These are phyloP conservation scores for Apomyelois bistriatella DNA, from an alignment of 2,888 invertebrate species.

Conservation along the genomic window DNA sequence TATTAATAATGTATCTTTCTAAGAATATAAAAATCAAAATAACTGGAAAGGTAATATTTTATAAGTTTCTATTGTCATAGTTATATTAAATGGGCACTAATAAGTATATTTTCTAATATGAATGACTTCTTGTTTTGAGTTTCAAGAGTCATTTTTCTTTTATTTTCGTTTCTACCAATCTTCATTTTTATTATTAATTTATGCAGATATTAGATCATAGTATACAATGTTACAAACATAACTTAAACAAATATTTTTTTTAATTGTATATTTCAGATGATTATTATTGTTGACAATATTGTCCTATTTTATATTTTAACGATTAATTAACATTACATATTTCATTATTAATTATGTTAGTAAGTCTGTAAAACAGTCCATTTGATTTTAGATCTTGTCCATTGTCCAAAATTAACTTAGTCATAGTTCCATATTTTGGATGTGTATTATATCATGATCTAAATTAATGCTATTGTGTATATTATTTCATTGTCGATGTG, in stretches of 20 bases:
- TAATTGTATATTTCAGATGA: constrained; percentile 75
- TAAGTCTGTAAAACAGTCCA: constrained; percentile 61
- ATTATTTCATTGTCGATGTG: constrained; percentile 77
- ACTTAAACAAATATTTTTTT: constrained; percentile 70
- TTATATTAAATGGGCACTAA: constrained; percentile 22
- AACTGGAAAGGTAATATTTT: constrained; percentile 29
- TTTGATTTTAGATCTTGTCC: constrained; percentile 70
- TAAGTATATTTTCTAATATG: constrained; percentile 16
- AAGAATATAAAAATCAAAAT: constrained; percentile 31
- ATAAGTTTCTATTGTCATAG: constrained; percentile 22
- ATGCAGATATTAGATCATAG: constrained; percentile 50
- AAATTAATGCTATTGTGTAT: constrained; percentile 77
- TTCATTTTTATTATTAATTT: constrained; percentile 37
- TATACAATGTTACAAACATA: constrained; percentile 55
- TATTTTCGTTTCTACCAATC: constrained; percentile 24
- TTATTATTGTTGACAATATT: constrained; percentile 73
- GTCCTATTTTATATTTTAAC: constrained; percentile 74
- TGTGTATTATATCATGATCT: constrained; percentile 75
- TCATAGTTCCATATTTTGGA: constrained; percentile 77
- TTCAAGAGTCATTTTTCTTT: constrained; percentile 34
- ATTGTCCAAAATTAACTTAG: constrained; percentile 75
- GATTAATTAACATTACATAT: constrained; percentile 54
- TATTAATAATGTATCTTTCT: constrained; percentile 35
- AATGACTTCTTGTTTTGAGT: constrained; percentile 15
- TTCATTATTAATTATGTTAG: constrained; percentile 56